Base-by-base conservation (phyloP, 2,113 vertebrate genomes). In the Argyrosomus japonicus region DNA sequence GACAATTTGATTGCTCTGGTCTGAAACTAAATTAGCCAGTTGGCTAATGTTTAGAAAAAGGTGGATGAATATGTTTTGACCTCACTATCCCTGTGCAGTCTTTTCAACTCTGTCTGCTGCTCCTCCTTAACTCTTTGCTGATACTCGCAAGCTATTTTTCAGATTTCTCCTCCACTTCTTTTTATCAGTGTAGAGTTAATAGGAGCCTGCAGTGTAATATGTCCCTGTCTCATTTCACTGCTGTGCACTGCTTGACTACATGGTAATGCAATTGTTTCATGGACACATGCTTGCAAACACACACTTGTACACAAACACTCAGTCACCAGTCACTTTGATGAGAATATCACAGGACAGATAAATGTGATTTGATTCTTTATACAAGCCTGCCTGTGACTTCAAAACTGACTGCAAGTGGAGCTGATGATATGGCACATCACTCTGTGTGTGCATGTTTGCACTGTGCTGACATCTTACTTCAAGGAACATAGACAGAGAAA, bases 261-360 rank as follows among this genome's bases (percentile, higher is more conserved):
- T 53, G 77, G 21, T 81, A 86, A 86, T 74, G 58, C 56, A 80
- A 84, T 88, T 79, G 67, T 88, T 89, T 80, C 72, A 84, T 51
- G 51, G 67, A 70, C 77, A 77, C 72, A 65, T 23, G 15, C 75
- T 70, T 82, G 40, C 65, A 78, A 76, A 68, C 84, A 77, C 72
- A 60, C 79, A 61, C 64, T 58, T 60, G 23, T 18, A 65, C 43
- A 83, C 76, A 68, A 36, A 62, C 67, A 70, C 50, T 56, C 68
- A 85, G 92, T 95, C 93, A 91, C 87, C 88, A 89, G 81, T 89
- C 83, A 94, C 91, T 95, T 86, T 93, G 86, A 93, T 75, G 77
- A 60, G 50, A 89, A 92, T 87, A 77, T 87, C 85, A 86, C 85
- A 68, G 53, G 91, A 92, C 91, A 83, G 74, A 85, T 53, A 50